Evolutionary conservation across 2,113 vertebrate genomes (phyloP).

Genomic region (Poecile atricapillus): DNA sequence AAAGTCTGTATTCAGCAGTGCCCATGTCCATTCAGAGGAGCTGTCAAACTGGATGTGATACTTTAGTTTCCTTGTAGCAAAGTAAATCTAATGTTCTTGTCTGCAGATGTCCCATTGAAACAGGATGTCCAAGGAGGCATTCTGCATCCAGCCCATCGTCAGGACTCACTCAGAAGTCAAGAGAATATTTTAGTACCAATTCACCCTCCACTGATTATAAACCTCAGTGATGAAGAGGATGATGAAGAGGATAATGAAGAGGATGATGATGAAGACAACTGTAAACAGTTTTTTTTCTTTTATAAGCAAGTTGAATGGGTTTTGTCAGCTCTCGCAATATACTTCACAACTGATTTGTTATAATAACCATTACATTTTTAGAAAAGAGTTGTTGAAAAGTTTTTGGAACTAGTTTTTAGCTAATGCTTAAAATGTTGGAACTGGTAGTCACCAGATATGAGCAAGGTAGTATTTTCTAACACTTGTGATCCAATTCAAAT

Average conservation of each 20-base stretch:
- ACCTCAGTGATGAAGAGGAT: conserved; percentile 47
- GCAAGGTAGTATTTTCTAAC: neutral
- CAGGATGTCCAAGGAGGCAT: neutral
- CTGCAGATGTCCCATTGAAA: neutral
- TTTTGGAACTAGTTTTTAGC: neutral
- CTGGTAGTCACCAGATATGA: neutral
- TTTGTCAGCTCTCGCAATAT: neutral
- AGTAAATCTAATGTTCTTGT: neutral
- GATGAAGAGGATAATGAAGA: neutral
- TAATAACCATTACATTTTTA: neutral
- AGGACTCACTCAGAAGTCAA: neutral
- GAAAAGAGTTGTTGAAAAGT: neutral
- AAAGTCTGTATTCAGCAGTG: neutral
- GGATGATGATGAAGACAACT: conserved; percentile 34
- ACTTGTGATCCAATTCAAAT: neutral
- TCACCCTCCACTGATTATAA: neutral
- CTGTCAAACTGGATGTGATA: neutral
- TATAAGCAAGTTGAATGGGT: neutral
- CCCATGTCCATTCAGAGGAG: neutral
- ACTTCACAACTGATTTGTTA: neutral
- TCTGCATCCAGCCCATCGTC: neutral
- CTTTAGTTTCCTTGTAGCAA: neutral
- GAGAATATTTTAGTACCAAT: neutral
- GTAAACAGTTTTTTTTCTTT: conserved; percentile 39
- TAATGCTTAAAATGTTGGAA: neutral